phyloP scores from a whole-genome alignment of 1,140 invertebrate species.

The Macrocentrus cingulum region DNA sequence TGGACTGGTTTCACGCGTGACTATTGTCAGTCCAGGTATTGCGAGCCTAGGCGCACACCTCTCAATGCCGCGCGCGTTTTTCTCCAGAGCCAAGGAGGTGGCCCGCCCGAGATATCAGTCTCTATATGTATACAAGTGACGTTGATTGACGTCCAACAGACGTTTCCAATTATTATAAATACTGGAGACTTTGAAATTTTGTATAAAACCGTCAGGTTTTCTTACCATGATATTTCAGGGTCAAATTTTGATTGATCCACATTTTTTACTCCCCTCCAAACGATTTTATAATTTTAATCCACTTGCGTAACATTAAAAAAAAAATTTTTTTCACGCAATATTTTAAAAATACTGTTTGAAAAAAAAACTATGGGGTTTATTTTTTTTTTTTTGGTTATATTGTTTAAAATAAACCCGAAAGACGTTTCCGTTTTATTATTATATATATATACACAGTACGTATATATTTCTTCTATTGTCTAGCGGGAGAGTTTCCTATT shows the following conservation, averaged over 20 bases:
- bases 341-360: too few relatives aligned
- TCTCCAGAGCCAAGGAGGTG: constrained; percentile 25
- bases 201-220: constrained; percentile 10
- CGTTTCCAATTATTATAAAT: constrained; percentile 52
- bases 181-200: constrained; percentile 43
- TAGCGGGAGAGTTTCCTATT: constrained; percentile 54
- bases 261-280: too few relatives aligned
- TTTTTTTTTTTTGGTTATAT: too few relatives aligned
- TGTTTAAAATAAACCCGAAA: constrained; percentile 15
- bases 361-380: not conserved
- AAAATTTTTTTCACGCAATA: too few relatives aligned
- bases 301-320: too few relatives aligned
- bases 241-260: constrained; percentile 1
- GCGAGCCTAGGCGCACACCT: constrained; percentile 32
- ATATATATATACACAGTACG: constrained; percentile 27
- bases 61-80: constrained; percentile 33
- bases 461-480: constrained; percentile 57
- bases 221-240: not conserved
- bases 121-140: constrained; percentile 37
- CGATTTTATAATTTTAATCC: too few relatives aligned
- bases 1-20: constrained; percentile 19
- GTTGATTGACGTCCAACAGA: constrained; percentile 48
- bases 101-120: constrained; percentile 16
- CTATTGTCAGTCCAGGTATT: constrained; percentile 31
- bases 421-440: constrained; percentile 37